Conservation (phyloP, 2,888 invertebrate genomes). For the Drosophila melanosoma region DNA sequence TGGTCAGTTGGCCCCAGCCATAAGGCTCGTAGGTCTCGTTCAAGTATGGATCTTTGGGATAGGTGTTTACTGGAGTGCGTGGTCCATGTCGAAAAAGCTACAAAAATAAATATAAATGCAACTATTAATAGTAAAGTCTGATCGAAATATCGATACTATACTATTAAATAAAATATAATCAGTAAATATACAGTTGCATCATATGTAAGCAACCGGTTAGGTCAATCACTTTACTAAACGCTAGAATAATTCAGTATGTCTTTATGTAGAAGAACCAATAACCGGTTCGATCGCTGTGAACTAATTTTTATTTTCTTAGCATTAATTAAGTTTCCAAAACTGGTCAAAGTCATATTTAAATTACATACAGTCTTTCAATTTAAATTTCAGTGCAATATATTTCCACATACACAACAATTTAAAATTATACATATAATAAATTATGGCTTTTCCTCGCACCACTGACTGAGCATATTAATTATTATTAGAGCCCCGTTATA, state of each 20-base stretch:
- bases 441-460: neutral
- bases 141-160: neutral
- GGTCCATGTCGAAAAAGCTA: constrained; percentile 93
- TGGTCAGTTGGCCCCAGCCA: constrained; percentile 92
- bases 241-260: neutral
- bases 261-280: constrained; percentile 3
- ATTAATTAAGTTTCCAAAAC: constrained; percentile 40
- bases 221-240: neutral
- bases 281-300: constrained; percentile 49
- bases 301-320: constrained; percentile 5
- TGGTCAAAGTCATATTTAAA: constrained; percentile 22
- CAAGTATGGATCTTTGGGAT: constrained; percentile 89
- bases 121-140: neutral
- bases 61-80: constrained; percentile 90
- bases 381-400: neutral
- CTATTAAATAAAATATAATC: neutral
- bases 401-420: neutral
- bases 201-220: too few species aligned
- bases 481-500: constrained; percentile 1
- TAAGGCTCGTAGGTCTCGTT: constrained; percentile 89
- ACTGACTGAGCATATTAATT: neutral
- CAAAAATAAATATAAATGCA: neutral
- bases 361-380: neutral
- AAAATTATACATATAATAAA: neutral
- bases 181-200: neutral